Evolutionary conservation across 2,113 vertebrate species (phyloP).

Genomic region (Orientallactaga bullata): DNA sequence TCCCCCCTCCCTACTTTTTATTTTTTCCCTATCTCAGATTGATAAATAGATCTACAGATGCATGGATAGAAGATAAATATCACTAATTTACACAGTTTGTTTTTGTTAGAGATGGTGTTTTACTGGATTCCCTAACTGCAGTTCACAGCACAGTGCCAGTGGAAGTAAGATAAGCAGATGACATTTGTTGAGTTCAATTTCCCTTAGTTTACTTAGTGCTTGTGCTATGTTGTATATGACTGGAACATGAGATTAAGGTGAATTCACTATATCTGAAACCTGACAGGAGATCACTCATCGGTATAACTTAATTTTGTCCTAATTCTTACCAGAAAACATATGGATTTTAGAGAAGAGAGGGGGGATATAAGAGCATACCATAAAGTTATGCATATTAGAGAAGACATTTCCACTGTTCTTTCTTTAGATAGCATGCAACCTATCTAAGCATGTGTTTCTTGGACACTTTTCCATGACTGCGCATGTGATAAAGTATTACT

Average conservation of each 20-base stretch:
- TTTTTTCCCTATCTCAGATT: rapidly evolving
- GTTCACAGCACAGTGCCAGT: neutral
- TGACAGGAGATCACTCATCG: neutral
- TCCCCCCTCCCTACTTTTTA: neutral
- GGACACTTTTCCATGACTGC: neutral
- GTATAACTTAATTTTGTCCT: neutral
- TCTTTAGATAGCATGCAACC: neutral
- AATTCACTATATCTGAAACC: neutral
- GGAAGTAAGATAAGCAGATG: neutral
- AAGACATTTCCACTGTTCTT: neutral
- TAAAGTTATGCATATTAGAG: neutral
- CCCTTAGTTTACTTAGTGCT: neutral
- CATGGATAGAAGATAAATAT: neutral
- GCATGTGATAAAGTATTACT: neutral
- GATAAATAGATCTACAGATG: neutral
- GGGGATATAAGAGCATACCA: neutral
- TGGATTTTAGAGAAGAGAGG: neutral
- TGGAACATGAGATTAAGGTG: neutral
- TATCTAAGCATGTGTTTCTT: neutral
- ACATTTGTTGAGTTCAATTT: neutral
- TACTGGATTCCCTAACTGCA: neutral
- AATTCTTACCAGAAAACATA: neutral
- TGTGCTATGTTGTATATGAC: neutral
- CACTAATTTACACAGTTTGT: neutral
- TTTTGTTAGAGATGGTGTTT: neutral